Base-by-base conservation (phyloP, 1,140 invertebrate species). In the Rhopalosiphum padi region DNA sequence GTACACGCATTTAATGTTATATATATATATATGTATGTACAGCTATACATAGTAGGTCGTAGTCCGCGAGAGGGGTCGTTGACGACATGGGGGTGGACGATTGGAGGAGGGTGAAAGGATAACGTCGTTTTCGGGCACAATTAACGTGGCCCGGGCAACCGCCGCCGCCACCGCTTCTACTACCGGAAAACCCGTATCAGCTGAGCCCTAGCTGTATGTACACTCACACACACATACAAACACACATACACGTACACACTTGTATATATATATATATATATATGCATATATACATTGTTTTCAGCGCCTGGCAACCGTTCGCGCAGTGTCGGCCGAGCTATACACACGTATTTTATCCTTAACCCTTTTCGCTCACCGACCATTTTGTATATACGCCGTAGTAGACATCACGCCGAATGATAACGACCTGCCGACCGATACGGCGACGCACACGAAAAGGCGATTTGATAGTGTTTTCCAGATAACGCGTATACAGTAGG, bases 81-180 rank as follows among this genome's bases (percentile, higher is more conserved):
- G 53, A 23, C 21, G 60, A 43, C 30, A 35, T 18, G 7, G 68
- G 30, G 43, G n/a, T 35, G 22, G 15, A 2, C 7, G 68, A 41
- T 25, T 11, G 85, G 15, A 46, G 23, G 43, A 5, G 90, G 60
- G 46, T 6, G 30, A 15, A 15, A n/a, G 41, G 43, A 77, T 51
- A 51, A 51, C 77, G 51, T 86, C 35, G 77, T 93, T 90, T 86
- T 51, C 82, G 46, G 82, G 82, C 35, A 43, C 91, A 93, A 93
- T 93, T 93, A 93, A 93, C 77, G 91, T 86, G 91, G 46, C 91
- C 91, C 91, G 82, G 91, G 82, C 48, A 55, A 92, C 91, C 48
- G 21, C 43, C 68, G n/a, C 11, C 41, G 68, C 91, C n/a, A 46
- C n/a, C 37, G 91, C n/a, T 77, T 90, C 87, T 51, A 41, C 41